These are phyloP conservation scores for Globodera rostochiensis DNA, from an alignment of 1,140 invertebrate species.

Conservation along the genomic window DNA sequence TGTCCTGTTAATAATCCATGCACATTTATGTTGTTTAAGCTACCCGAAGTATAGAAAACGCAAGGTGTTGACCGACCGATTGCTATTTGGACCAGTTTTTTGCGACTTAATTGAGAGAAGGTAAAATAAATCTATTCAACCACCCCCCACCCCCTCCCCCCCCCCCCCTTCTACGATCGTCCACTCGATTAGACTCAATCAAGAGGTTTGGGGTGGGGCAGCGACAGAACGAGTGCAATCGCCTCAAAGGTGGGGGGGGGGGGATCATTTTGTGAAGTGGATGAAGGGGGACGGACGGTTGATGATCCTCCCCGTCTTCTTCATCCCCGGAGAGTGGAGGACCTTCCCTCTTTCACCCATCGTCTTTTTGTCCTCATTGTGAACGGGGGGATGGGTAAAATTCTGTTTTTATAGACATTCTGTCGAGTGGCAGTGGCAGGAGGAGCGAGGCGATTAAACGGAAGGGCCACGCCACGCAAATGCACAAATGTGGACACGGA, in stretches of 20 bases:
- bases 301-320: background rate
- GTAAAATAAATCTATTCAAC: background rate
- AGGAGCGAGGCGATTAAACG: background rate
- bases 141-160: background rate
- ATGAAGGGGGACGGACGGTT: background rate
- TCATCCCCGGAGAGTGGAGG: background rate
- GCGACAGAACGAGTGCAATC: background rate
- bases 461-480: too few species aligned
- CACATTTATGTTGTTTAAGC: background rate
- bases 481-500: background rate
- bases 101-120: background rate
- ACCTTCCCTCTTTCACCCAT: background rate
- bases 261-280: background rate
- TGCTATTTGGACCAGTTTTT: background rate
- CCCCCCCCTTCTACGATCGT: background rate
- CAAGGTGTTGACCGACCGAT: background rate
- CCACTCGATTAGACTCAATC: conserved; percentile 19
- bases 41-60: background rate
- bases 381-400: background rate
- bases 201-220: background rate
- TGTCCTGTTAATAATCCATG: background rate
- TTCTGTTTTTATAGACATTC: background rate
- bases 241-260: background rate
- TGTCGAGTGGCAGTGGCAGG: background rate
- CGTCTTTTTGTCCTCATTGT: background rate